Percentiles rank a stretch among this genome's conserved stretches.
Evolutionary conservation across 2,888 invertebrate genomes (phyloP).

Genomic region (Syritta pipiens): DNA sequence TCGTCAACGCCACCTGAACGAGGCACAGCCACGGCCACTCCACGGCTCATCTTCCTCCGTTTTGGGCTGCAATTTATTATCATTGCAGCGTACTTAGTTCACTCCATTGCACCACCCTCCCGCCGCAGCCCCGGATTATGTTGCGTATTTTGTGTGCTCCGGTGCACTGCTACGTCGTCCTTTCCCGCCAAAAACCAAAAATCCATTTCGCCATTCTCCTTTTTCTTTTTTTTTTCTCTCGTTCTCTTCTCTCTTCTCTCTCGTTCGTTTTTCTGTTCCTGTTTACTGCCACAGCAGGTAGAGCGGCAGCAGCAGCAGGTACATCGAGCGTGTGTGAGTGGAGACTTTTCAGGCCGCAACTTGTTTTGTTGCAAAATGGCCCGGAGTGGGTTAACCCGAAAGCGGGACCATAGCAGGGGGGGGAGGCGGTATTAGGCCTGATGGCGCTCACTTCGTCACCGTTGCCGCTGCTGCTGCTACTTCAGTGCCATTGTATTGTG

Average conservation of each 20-base stretch:
- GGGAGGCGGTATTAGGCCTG: constrained; percentile 67
- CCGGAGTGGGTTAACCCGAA: constrained; percentile 46
- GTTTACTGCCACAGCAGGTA: constrained; percentile 62
- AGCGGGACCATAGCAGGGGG: constrained; percentile 65
- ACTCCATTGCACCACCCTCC: constrained; percentile 65
- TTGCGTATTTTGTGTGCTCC: constrained; percentile 51
- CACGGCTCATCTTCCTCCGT: constrained; percentile 17
- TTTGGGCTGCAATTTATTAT: constrained; percentile 67
- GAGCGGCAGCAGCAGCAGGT: constrained; percentile 21
- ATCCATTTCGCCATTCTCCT: constrained; percentile 48
- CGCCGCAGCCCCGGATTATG: constrained; percentile 35
- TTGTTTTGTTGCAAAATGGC: constrained; percentile 65
- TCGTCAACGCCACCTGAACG: constrained; percentile 58
- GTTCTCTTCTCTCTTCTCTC: not conserved
- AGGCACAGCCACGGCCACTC: not conserved
- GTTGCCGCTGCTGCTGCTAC: constrained; percentile 47
- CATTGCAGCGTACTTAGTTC: constrained; percentile 68
- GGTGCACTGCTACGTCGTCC: constrained; percentile 50
- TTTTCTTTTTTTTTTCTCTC: constrained; percentile 6
- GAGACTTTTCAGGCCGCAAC: constrained; percentile 57
- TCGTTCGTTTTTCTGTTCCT: constrained; percentile 37
- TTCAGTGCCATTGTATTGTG: constrained; percentile 49
- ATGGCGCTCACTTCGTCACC: constrained; percentile 68
- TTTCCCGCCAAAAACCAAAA: constrained; percentile 66
- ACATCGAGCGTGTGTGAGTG: constrained; percentile 28